Evolutionary conservation across 2,888 invertebrate genomes (phyloP).

Genomic region (Enoplolaimus lenunculus): DNA sequence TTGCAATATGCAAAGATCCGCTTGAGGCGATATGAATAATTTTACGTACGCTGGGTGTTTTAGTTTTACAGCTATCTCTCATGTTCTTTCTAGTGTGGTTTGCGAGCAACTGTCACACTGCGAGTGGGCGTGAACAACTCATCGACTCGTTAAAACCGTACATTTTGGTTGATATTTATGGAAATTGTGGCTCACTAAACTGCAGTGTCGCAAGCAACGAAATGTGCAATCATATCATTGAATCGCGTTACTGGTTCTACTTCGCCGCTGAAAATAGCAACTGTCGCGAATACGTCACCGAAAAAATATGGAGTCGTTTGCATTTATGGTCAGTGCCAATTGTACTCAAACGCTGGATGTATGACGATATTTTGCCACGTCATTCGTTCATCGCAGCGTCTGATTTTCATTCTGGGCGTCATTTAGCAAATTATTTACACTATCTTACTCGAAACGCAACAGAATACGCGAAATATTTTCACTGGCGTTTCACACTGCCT

Average conservation of each 20-base stretch:
- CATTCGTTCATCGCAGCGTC: neutral
- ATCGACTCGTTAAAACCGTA: neutral
- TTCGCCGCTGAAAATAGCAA: conserved; percentile 2
- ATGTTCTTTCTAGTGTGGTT: neutral
- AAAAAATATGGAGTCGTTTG: neutral
- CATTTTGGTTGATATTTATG: neutral
- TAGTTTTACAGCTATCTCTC: too few species aligned
- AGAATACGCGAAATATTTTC: conserved; percentile 7
- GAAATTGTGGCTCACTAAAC: neutral
- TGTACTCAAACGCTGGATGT: neutral
- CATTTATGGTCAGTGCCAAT: neutral
- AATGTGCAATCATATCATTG: neutral
- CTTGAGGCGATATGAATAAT: too few species aligned
- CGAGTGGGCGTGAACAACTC: neutral
- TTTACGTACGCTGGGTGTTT: too few species aligned
- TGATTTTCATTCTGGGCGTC: neutral
- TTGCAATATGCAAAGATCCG: too few species aligned
- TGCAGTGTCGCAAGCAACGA: neutral
- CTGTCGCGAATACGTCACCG: neutral
- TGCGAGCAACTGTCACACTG: neutral
- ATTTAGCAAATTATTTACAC: neutral
- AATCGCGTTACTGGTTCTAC: neutral
- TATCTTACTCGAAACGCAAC: neutral
- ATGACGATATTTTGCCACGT: neutral
- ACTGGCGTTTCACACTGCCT: neutral